These are phyloP conservation scores for Eonycteris spelaea DNA, from an alignment of 2,113 vertebrate species.

Conservation along the genomic window DNA sequence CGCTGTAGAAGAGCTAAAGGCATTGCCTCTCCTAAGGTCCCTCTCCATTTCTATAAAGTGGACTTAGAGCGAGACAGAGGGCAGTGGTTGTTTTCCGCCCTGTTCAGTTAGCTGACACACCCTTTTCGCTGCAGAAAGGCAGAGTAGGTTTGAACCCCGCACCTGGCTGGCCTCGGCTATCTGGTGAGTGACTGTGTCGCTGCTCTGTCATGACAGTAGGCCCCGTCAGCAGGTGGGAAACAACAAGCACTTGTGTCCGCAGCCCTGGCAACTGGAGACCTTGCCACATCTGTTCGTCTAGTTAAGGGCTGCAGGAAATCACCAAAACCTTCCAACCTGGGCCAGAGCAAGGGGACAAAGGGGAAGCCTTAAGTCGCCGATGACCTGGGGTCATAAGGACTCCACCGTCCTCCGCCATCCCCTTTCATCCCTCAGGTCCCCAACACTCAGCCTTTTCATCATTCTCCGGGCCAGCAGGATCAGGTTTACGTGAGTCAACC, in stretches of 20 bases:
- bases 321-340: slow-evolving; percentile 76
- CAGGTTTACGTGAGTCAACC: slow-evolving; percentile 77
- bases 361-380: slow-evolving; percentile 60
- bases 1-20: not conserved
- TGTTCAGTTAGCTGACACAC: not conserved
- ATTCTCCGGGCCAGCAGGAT: slow-evolving; percentile 79
- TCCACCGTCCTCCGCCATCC: slow-evolving; percentile 57
- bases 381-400: slow-evolving; percentile 57
- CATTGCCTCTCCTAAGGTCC: not conserved
- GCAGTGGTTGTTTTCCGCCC: not conserved
- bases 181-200: slow-evolving; percentile 68
- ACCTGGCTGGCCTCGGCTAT: slow-evolving; percentile 67
- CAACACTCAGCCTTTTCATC: slow-evolving; percentile 77
- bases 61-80: not conserved
- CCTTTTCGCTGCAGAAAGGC: slow-evolving; percentile 50
- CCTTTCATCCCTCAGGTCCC: slow-evolving; percentile 51
- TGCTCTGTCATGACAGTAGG: slow-evolving; percentile 71
- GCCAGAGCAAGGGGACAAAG: slow-evolving; percentile 72
- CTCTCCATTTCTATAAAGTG: not conserved
- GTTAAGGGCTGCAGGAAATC: slow-evolving; percentile 75
- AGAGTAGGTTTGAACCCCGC: slow-evolving; percentile 52
- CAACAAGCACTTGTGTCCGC: slow-evolving; percentile 70
- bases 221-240: slow-evolving; percentile 65
- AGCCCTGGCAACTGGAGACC: slow-evolving; percentile 82
- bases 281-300: slow-evolving; percentile 82